Evolutionary conservation across 2,113 vertebrate genomes (phyloP).

Genomic region (Arenaria interpres): DNA sequence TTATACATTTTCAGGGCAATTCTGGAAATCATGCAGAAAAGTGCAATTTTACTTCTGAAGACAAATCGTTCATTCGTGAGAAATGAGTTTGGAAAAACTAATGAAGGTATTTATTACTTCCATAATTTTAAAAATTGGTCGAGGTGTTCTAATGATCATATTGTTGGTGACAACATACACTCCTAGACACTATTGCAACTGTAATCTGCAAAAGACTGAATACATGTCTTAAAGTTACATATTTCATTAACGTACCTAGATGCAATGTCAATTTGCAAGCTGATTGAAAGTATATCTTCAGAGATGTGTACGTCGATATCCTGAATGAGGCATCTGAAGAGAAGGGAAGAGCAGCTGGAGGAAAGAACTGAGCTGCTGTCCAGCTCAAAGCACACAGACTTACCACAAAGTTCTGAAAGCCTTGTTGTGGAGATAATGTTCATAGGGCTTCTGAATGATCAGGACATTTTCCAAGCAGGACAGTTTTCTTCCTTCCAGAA

Average conservation of each 20-base stretch:
- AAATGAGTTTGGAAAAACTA: background rate
- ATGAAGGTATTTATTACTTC: background rate
- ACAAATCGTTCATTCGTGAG: constrained; percentile 7
- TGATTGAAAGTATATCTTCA: background rate
- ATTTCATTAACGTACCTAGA: background rate
- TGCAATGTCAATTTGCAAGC: background rate
- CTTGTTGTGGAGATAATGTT: background rate
- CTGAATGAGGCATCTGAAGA: background rate
- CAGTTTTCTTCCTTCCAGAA: background rate
- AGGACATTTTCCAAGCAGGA: background rate
- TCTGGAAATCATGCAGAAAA: constrained; percentile 39
- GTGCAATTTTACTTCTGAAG: background rate
- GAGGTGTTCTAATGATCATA: background rate
- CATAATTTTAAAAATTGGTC: background rate
- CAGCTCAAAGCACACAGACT: background rate
- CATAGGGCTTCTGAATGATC: background rate
- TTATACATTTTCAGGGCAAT: background rate
- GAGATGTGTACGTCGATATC: fast-evolving
- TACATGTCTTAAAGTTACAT: fast-evolving
- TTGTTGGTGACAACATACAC: background rate
- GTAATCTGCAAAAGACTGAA: background rate
- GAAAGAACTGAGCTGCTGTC: background rate
- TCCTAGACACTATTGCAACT: background rate
- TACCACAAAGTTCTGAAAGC: background rate
- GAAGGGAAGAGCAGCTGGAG: background rate